These are phyloP conservation scores for Cheilosia variabilis DNA, from an alignment of 2,888 invertebrate genomes.

Conservation along the genomic window DNA sequence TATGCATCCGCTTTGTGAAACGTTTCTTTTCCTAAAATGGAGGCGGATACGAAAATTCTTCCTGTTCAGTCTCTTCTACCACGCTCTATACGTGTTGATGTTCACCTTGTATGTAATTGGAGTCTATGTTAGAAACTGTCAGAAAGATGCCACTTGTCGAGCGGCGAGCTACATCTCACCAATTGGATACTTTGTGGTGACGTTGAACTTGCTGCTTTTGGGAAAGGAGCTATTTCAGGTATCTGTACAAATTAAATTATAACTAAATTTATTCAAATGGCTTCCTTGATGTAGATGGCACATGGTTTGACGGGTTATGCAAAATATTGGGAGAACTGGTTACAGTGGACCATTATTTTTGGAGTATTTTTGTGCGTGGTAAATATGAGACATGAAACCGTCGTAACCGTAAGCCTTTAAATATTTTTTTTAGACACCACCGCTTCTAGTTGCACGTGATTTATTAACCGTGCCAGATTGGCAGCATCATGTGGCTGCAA, in stretches of 20 bases:
- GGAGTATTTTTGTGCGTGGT: constrained; percentile 89
- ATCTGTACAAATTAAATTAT: not conserved
- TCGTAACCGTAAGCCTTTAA: not conserved
- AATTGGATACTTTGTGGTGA: constrained; percentile 86
- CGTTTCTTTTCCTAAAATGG: constrained; percentile 93
- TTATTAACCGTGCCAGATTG: constrained; percentile 84
- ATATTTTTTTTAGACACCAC: constrained; percentile 79
- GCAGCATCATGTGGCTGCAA: constrained; percentile 92
- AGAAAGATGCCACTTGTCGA: constrained; percentile 78
- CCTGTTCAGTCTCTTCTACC: constrained; percentile 90
- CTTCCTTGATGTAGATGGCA: constrained; percentile 85
- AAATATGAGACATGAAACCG: constrained; percentile 76
- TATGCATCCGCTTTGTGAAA: constrained; percentile 93
- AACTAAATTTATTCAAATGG: not conserved
- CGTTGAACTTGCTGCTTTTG: constrained; percentile 87
- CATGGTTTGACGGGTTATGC: constrained; percentile 90
- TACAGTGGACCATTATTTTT: constrained; percentile 91
- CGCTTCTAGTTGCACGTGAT: constrained; percentile 79
- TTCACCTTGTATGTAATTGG: constrained; percentile 90
- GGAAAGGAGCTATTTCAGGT: constrained; percentile 88
- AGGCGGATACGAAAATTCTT: constrained; percentile 92
- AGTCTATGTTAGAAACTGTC: constrained; percentile 82
- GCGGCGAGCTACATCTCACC: constrained; percentile 80
- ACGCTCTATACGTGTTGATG: constrained; percentile 89
- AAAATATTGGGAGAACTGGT: constrained; percentile 93